Evolutionary conservation across 1,140 invertebrate genomes (phyloP), one percentile per base, ranked within the genome.

Genomic region (Drosophila funebris): DNA sequence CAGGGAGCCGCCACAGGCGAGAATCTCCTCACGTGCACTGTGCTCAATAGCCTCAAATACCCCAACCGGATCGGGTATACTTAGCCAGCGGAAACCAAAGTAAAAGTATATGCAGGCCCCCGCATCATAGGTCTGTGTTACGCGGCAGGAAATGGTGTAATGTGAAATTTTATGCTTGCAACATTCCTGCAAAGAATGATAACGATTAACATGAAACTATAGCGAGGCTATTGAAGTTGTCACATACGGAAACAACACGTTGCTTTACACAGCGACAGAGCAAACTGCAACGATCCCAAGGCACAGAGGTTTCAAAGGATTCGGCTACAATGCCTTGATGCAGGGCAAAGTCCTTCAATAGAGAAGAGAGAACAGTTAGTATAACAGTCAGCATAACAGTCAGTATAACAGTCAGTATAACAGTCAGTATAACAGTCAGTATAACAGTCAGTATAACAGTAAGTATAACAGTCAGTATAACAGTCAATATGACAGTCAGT

Each of bases 51-150:
- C 92, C 80, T 98, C 97, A 92, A 98, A 98, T 0, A 95, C 92
- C n/a, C 94, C 92, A 1, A 98, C 94, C 0, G 97, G 96, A 92
- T 98, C 94, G 14, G 91, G 73, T 11, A 92, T 84, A 11, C 96
- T 92, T 6, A 94, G 92, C 90, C 96, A 96, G 89, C 97, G 98
- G 92, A 98, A 98, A 0, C 94, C 98, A 93, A 99, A 98, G 92
- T 99, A 99, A 92, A 99, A 99, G 91, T 99, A 99, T 53, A 99
- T 96, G 91, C 98, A 99, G 78, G 98, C 98, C 0, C 99, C 98
- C 1, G 96, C 95, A 91, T 99, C 99, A 88, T 99, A 94, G 1
- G 97, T 98, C 92, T 99, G 98, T 4, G 98, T 99, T 0, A 99
- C 96, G 4, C 98, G 93, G 83, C 95, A 96, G 1, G 96, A 96